Percentiles rank a stretch among this genome's conserved stretches.
Conservation (phyloP, 2,888 invertebrate species). For the Fragum fragum region DNA sequence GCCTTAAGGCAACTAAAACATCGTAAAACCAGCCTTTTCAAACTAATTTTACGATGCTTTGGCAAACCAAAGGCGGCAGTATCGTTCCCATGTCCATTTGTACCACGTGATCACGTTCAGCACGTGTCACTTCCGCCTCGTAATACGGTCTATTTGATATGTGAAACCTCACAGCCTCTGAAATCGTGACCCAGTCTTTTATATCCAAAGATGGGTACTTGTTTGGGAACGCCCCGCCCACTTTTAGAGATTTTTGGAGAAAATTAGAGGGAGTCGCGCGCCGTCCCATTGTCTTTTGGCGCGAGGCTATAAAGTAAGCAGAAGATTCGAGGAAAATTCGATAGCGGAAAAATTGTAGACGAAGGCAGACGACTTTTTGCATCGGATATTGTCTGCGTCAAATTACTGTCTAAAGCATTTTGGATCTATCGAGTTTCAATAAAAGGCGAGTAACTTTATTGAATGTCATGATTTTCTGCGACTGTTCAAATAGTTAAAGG, state of each 20-base stretch:
- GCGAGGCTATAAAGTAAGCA: constrained; percentile 42
- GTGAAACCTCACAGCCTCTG: constrained; percentile 12
- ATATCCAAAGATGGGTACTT: constrained; percentile 25
- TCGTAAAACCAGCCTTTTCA: too few relatives aligned
- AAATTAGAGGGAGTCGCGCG: constrained; percentile 30
- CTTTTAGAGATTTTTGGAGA: constrained; percentile 5
- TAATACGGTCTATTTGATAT: constrained; percentile 11
- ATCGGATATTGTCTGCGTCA: background rate
- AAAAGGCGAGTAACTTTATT: constrained; percentile 23
- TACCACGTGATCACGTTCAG: background rate
- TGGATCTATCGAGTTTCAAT: constrained; percentile 20
- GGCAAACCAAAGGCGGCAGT: too few relatives aligned
- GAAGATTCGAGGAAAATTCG: constrained; percentile 14
- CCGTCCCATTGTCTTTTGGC: constrained; percentile 28
- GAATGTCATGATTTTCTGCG: background rate
- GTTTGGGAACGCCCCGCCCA: constrained; percentile 24
- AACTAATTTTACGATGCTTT: too few relatives aligned
- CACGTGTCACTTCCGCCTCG: constrained; percentile 2
- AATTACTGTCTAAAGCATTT: background rate
- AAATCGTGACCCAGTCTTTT: constrained; percentile 20
- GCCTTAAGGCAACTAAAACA: too few relatives aligned
- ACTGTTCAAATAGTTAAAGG: too few relatives aligned
- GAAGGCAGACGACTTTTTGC: background rate
- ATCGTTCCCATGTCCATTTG: background rate
- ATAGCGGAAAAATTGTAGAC: constrained; percentile 11